Percentiles rank a stretch among this genome's conserved stretches.
Evolutionary conservation across 23 tunicate species (phyloP).

Genomic region (Botrylloides violaceus): DNA sequence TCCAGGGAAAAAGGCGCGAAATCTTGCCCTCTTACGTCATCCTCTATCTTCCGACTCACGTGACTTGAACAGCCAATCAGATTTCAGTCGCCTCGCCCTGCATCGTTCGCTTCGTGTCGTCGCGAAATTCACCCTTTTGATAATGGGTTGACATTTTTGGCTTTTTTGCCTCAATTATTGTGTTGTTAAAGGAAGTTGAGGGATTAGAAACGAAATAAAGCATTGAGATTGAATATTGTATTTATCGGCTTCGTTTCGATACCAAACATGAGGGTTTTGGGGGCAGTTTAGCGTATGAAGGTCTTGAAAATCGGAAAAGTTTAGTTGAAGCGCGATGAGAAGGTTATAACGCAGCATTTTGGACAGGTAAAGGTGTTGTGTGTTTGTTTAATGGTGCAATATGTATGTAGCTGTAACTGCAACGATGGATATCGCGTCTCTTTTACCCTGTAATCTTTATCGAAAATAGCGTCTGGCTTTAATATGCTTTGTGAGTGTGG

Average conservation of each 20-base stretch:
- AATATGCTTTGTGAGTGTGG: neutral
- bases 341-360: too few species aligned
- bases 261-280: too few species aligned
- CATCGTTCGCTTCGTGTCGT: neutral
- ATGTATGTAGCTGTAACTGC: too few species aligned
- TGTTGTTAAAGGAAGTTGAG: neutral
- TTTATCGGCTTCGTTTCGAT: too few species aligned
- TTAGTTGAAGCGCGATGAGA: too few species aligned
- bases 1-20: neutral
- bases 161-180: neutral
- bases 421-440: neutral
- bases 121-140: neutral
- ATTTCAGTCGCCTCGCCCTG: conserved; percentile 23
- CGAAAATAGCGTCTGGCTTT: conserved; percentile 1
- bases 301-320: too few species aligned
- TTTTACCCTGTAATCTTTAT: too few species aligned
- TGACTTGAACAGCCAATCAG: conserved; percentile 44
- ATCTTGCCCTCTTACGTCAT: neutral
- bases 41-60: conserved; percentile 41
- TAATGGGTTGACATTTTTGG: neutral
- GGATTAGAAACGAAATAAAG: neutral
- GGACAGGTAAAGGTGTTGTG: too few species aligned
- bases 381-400: too few species aligned
- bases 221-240: neutral
- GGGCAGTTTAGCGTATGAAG: too few species aligned